Evolutionary conservation across 2,113 vertebrate genomes (phyloP).

Genomic region (Brachyhypopomus gauderio): DNA sequence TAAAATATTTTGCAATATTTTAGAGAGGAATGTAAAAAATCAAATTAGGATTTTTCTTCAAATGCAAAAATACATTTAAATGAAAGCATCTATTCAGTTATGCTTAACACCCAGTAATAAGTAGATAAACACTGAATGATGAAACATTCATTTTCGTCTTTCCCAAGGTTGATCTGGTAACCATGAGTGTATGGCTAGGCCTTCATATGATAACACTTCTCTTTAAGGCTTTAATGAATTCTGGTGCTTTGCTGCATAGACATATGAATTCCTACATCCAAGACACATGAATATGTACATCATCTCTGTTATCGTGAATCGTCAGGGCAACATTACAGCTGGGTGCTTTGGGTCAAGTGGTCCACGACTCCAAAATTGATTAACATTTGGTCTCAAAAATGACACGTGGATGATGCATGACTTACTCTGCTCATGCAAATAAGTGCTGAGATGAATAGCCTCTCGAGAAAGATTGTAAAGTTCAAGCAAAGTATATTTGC

Average conservation of each 20-base stretch:
- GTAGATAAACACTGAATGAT: background rate
- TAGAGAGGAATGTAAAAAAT: no score
- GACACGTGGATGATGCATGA: slow-evolving; percentile 86
- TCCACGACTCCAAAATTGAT: slow-evolving; percentile 83
- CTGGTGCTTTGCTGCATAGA: slow-evolving; percentile 34
- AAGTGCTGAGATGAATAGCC: slow-evolving; percentile 89
- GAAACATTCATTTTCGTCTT: background rate
- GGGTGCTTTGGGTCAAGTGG: slow-evolving; percentile 54
- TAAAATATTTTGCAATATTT: no score
- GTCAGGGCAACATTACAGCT: slow-evolving; percentile 4
- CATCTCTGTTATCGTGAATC: background rate
- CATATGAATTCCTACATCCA: background rate
- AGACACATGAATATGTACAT: background rate
- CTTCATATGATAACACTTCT: background rate
- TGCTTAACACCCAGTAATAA: no score
- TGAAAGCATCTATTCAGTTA: no score
- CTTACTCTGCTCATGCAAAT: slow-evolving; percentile 84
- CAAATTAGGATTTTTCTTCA: no score
- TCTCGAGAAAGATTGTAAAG: slow-evolving; percentile 82
- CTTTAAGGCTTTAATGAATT: slow-evolving; percentile 16
- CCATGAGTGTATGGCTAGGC: background rate
- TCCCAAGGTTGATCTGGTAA: slow-evolving; percentile 15
- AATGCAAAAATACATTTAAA: no score
- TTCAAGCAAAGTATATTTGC: slow-evolving; percentile 83
- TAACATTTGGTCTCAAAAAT: slow-evolving; percentile 92